Base-by-base conservation (phyloP, 2,888 invertebrate species). In the Patella ulyssiponensis region DNA sequence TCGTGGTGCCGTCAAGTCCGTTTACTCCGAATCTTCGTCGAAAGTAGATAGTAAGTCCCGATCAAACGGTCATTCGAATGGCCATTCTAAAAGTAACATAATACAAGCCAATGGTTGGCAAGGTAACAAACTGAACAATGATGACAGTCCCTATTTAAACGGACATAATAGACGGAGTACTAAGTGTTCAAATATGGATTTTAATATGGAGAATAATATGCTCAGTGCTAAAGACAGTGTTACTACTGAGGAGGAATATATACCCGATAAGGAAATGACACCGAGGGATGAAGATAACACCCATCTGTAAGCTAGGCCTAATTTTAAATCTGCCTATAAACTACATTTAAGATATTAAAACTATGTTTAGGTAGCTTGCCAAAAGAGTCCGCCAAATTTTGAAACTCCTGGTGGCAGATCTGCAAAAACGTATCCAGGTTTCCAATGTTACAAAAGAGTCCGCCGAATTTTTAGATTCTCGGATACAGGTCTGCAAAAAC, bases 1-100 rank as follows among this genome's bases (percentile, higher is more conserved):
- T 73, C 82, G 86, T 75, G 88, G 88, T 53, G 87, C 87, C 53
- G 80, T 85, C 71, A 84, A 82, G 56, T 86, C 86, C 11, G 81
- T 85, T 4, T 79, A 83, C 78, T 84, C 86, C 1, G 87, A 88
- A 54, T 81, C 85, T 20, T 85, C 86, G 2, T 88, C 88, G 27
- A 87, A 86, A 75, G 84, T 79, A 12, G 83, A 79, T 14, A 75
- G 77, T 53, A 82, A 83, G 72, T 79, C 78, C 70, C 81, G 80
- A 72, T 23, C 56, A 69, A 75, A 75, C 70, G 69, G 69, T 23
- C 17, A 44, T n/a, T 33, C 52, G 14, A 64, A 70, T 70, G 69
- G 15, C 53, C 58, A 77, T 76, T 33, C 74, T 53, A 81, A 81
- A 75, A 77, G 56, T 27, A 79, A 77, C 23, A 73, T 81, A 2